Base-by-base conservation (phyloP, 2,113 vertebrate genomes). In the Naja naja region DNA sequence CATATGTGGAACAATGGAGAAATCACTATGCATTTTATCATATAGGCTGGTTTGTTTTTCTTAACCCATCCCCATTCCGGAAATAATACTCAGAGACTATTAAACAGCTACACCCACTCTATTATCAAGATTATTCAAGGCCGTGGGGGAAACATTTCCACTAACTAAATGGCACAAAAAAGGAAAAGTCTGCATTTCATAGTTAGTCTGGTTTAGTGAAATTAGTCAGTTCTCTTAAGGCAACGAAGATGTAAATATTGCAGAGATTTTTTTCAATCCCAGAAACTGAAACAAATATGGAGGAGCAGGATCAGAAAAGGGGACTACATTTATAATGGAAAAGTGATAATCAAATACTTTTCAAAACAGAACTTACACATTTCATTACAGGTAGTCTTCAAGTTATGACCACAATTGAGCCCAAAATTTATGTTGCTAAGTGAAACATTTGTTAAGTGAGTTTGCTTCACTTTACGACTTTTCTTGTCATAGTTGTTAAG, bases 201-300 rank as follows among this genome's bases (percentile, higher is more conserved):
- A 20, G 2, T 81, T 39, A 81, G 16, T 39, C 16, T 39, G 6
- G 34, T 81, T 81, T 39, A 81, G 34, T 81, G 34, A 39, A 81
- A 52, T 49, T 49, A 52, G 81, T 22, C 1, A 81, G 85, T 81
- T 94, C 12, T 87, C 34, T 87, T 88, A 86, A 30, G 54, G 25
- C 4, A 45, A 89, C 52, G 85, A 54, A 92, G 87, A 85, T 23
- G 20, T 56, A 5, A 34, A 81, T 39, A 81, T 39, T 22, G 69
- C 16, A 81, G 69, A 34, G 16, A 74, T 39, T 81, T 81, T 81
- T 11, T 94, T 52, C 94, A 94, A 90, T n/a, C 88, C n/a, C 39
- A 0, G 0, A 54, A 27, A 58, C 39, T 87, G 39, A 47, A 39
- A 85, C 60, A 91, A 81, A 0, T 0, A 18, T 20, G 5, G 64